These are phyloP conservation scores for Drosophila varians DNA, from an alignment of 1,140 invertebrate species.

Conservation along the genomic window DNA sequence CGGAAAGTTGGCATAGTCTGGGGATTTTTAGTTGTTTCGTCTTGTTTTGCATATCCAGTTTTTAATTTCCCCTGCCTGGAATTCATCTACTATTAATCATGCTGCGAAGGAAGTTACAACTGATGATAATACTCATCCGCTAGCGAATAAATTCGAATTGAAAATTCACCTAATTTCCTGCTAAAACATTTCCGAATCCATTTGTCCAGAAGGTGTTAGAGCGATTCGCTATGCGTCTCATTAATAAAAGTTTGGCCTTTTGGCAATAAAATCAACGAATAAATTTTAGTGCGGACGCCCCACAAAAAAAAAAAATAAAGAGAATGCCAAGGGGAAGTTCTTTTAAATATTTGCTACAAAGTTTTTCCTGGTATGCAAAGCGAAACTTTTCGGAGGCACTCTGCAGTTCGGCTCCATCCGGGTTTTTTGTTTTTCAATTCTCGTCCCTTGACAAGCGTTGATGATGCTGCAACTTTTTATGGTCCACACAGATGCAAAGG, in stretches of 20 bases:
- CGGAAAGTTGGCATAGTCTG: constrained; percentile 50
- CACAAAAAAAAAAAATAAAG: too few relatives aligned
- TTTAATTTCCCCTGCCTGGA: neutral
- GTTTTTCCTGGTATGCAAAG: constrained; percentile 36
- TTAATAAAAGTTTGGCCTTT: constrained; percentile 37
- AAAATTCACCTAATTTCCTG: neutral
- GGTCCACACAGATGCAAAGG: constrained; percentile 37
- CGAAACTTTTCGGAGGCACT: constrained; percentile 50
- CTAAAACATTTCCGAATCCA: neutral
- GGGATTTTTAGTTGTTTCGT: constrained; percentile 25
- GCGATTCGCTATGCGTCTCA: constrained; percentile 8
- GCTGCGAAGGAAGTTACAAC: too few relatives aligned
- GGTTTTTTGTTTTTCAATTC: constrained; percentile 14
- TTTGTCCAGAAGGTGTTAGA: constrained; percentile 22
- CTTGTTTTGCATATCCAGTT: neutral
- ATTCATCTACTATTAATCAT: neutral
- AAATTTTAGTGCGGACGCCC: constrained; percentile 12
- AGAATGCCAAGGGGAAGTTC: constrained; percentile 29
- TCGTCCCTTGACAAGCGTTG: constrained; percentile 46
- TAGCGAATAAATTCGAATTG: too few relatives aligned
- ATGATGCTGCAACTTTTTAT: constrained; percentile 77
- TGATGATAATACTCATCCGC: too few relatives aligned
- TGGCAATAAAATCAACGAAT: constrained; percentile 17
- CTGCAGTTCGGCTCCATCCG: constrained; percentile 1
- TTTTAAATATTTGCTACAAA: constrained; percentile 73